Evolutionary conservation across 2,888 invertebrate species (phyloP).

Genomic region (Tenthredo notha): DNA sequence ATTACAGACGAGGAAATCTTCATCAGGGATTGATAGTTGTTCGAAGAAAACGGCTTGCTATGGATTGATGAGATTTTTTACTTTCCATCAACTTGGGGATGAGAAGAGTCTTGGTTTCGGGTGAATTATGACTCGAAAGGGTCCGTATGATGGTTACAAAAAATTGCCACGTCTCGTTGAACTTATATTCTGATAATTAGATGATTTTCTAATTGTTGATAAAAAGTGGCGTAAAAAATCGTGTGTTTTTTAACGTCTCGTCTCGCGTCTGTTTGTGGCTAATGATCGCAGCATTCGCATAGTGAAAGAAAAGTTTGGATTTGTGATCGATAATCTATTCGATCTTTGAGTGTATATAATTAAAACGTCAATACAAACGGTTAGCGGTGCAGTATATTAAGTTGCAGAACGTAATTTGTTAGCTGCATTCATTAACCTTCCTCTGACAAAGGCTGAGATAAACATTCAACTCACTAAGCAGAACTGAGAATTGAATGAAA

Average conservation of each 20-base stretch:
- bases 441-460: constrained; percentile 1
- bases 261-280: not conserved
- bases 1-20: too few species aligned
- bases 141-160: too few species aligned
- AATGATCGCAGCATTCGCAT: not conserved
- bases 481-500: constrained; percentile 31
- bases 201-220: too few species aligned
- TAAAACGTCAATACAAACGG: not conserved
- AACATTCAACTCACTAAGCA: constrained; percentile 11
- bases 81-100: too few species aligned
- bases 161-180: too few species aligned
- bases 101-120: too few species aligned
- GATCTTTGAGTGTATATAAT: not conserved
- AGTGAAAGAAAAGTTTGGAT: not conserved
- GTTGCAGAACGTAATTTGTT: constrained; percentile 1
- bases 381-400: not conserved
- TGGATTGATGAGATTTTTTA: too few species aligned
- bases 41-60: too few species aligned
- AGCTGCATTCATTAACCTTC: constrained; percentile 29
- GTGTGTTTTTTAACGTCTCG: not conserved
- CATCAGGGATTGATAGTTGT: too few species aligned
- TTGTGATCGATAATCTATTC: not conserved
- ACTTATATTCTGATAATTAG: too few species aligned
- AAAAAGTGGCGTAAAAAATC: not conserved
- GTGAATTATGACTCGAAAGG: too few species aligned